phyloP scores from a whole-genome alignment of 1,140 invertebrate genomes.

The Antheraea pernyi region DNA sequence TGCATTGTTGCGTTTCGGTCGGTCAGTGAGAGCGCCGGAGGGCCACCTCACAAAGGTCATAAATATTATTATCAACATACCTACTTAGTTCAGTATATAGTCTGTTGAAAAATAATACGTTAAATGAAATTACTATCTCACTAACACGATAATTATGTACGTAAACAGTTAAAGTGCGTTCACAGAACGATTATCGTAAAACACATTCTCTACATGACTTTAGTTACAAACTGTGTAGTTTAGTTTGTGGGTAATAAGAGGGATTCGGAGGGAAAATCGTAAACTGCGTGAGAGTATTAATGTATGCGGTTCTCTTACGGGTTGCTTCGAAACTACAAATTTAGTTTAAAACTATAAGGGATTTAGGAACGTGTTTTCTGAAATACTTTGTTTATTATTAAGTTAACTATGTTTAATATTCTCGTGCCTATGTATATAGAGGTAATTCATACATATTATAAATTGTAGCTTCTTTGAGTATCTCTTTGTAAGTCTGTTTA shows the following conservation, averaged over 20 bases:
- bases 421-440: no score
- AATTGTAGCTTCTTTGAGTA: no score
- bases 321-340: neutral
- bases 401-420: no score
- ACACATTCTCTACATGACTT: constrained; percentile 23
- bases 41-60: no score
- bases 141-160: neutral
- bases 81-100: no score
- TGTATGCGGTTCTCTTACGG: neutral
- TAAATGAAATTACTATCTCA: neutral
- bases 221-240: constrained; percentile 31
- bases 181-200: constrained; percentile 29
- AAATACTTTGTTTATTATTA: neutral
- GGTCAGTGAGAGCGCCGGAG: no score
- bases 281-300: constrained; percentile 17
- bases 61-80: no score
- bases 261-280: constrained; percentile 15
- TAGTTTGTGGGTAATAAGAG: constrained; percentile 20
- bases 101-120: no score
- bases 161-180: constrained; percentile 15
- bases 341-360: neutral
- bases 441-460: no score
- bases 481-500: no score
- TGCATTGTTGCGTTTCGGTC: no score
- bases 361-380: neutral